Conservation (phyloP, 1,140 invertebrate genomes). For the Melitaea cinxia region DNA sequence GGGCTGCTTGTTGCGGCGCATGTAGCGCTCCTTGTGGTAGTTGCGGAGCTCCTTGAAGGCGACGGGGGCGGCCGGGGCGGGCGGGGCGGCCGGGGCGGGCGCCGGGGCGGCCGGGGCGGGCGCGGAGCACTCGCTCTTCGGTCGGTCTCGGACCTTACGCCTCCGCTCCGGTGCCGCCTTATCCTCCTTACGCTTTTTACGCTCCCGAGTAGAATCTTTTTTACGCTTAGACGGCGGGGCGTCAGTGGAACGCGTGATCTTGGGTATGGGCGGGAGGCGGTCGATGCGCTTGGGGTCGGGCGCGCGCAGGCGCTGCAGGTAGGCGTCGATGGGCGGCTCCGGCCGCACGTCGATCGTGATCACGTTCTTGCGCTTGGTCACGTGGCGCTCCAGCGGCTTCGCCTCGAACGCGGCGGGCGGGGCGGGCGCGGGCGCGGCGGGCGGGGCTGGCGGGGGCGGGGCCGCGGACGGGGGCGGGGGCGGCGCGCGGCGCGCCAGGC, state of each 20-base stretch:
- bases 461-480: conserved; percentile 19
- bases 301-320: conserved; percentile 49
- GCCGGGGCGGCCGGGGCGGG: conserved; percentile 39
- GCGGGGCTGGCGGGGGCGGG: conserved; percentile 42
- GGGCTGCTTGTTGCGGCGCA: conserved; percentile 83
- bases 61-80: conserved; percentile 49
- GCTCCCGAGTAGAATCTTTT: too few relatives aligned
- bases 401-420: conserved; percentile 70
- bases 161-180: conserved; percentile 39
- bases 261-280: conserved; percentile 76
- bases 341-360: conserved; percentile 69
- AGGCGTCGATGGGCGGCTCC: conserved; percentile 42
- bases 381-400: conserved; percentile 60
- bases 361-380: conserved; percentile 73
- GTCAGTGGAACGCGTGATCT: conserved; percentile 53
- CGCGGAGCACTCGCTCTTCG: conserved; percentile 44
- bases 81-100: conserved; percentile 19
- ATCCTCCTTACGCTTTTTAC: conserved; percentile 65
- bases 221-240: conserved; percentile 20
- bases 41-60: conserved; percentile 84
- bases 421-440: conserved; percentile 47
- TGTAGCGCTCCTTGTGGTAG: conserved; percentile 84
- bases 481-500: conserved; percentile 45
- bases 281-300: conserved; percentile 59
- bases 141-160: conserved; percentile 35